A percentile compares a stretch with the other conserved stretches of the same genome.
These are phyloP conservation scores for Drymodes brunneopygia DNA, from an alignment of 2,113 vertebrate genomes.

Conservation along the genomic window DNA sequence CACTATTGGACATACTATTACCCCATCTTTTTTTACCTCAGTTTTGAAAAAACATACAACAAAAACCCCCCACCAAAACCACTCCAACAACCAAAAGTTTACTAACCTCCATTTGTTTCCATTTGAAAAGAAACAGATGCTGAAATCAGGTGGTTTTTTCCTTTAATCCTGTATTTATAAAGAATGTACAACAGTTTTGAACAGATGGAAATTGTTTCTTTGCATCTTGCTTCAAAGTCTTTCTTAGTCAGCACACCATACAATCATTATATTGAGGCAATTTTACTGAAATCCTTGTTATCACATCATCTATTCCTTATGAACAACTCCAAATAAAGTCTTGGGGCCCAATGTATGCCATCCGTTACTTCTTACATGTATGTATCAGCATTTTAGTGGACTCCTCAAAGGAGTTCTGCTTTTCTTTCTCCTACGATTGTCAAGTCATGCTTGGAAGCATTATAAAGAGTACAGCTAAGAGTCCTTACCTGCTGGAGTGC, in stretches of 20 bases:
- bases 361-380: background rate
- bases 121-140: slow-evolving; percentile 36
- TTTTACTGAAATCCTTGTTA: slow-evolving; percentile 42
- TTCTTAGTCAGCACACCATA: slow-evolving; percentile 10
- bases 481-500: background rate
- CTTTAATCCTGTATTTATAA: slow-evolving; percentile 22
- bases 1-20: background rate
- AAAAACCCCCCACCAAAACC: background rate
- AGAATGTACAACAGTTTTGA: slow-evolving; percentile 10
- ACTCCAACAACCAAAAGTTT: background rate
- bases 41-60: background rate
- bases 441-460: background rate
- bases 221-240: slow-evolving; percentile 28
- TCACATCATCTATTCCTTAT: slow-evolving; percentile 34
- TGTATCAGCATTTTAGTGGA: background rate
- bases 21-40: background rate
- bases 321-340: background rate
- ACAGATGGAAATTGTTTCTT: slow-evolving; percentile 53
- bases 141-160: slow-evolving; percentile 15
- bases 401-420: background rate
- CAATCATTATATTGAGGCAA: background rate
- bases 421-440: background rate
- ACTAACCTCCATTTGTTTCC: background rate
- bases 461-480: background rate
- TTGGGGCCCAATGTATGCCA: background rate